phyloP scores from a whole-genome alignment of 2,113 vertebrate species.

The Amia ocellicauda region DNA sequence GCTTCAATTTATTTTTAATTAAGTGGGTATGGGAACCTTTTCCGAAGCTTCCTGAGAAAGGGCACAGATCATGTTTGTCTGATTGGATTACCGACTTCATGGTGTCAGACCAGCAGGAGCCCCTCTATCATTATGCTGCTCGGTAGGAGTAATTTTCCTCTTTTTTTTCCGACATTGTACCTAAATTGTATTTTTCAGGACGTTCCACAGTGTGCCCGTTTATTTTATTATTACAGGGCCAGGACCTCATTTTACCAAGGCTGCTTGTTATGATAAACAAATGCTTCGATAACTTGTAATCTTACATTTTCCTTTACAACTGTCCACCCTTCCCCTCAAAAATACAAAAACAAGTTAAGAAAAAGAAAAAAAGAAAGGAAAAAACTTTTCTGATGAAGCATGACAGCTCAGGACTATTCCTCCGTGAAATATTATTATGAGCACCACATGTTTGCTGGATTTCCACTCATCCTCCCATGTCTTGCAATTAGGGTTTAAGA shows the following conservation, averaged over 20 bases:
- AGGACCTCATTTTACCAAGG: not conserved
- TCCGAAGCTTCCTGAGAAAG: constrained; percentile 62
- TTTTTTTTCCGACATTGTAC: constrained; percentile 13
- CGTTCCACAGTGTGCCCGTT: not conserved
- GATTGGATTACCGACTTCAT: constrained; percentile 64
- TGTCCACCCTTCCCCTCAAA: too few species aligned
- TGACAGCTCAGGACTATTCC: too few species aligned
- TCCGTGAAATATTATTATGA: too few species aligned
- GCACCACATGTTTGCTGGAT: too few species aligned
- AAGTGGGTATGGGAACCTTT: constrained; percentile 48
- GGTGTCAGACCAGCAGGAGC: constrained; percentile 46
- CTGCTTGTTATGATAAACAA: not conserved
- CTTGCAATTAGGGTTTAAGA: too few species aligned
- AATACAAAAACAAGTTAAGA: too few species aligned
- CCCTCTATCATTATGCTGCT: constrained; percentile 37
- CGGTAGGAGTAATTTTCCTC: constrained; percentile 33
- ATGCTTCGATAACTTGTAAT: too few species aligned
- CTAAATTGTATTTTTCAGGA: not conserved
- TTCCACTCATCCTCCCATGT: too few species aligned
- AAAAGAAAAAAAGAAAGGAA: too few species aligned
- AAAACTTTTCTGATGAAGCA: too few species aligned
- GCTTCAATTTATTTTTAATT: constrained; percentile 64
- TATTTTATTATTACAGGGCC: constrained; percentile 2
- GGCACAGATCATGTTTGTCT: constrained; percentile 63
- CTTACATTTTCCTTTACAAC: too few species aligned